These are phyloP conservation scores for Actinopyga echinites DNA, from an alignment of 53 echinoderm and acorn worm genomes.

Conservation along the genomic window DNA sequence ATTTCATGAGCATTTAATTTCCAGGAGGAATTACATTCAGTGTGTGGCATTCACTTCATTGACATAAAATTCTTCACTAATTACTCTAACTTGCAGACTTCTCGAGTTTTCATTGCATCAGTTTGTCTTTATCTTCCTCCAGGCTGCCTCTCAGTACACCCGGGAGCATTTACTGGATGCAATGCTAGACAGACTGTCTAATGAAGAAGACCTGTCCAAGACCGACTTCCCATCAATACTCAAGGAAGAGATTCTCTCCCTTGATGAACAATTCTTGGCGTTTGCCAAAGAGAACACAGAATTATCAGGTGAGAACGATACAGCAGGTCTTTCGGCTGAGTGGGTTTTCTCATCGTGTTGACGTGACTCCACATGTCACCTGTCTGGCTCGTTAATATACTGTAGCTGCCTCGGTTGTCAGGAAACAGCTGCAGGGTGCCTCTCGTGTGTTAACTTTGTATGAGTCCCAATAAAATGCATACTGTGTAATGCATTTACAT, in stretches of 20 bases:
- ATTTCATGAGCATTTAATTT: no score
- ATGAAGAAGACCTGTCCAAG: constrained; percentile 11
- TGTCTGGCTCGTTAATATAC: background rate
- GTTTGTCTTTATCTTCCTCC: background rate
- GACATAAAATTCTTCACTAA: no score
- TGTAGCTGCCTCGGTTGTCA: background rate
- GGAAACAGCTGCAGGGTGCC: background rate
- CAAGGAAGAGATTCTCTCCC: constrained; percentile 55
- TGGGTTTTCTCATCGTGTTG: no score
- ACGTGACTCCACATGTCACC: background rate
- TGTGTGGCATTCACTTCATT: no score
- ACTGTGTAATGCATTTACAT: no score
- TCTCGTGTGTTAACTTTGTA: no score
- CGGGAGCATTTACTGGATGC: constrained; percentile 21
- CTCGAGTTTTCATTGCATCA: no score
- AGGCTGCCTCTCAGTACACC: constrained; percentile 28
- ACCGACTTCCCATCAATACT: constrained; percentile 34
- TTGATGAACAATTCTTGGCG: constrained; percentile 79
- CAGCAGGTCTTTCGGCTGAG: no score
- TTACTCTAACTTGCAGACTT: no score
- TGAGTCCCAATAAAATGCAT: no score
- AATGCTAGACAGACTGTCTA: constrained; percentile 13
- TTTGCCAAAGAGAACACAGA: constrained; percentile 88
- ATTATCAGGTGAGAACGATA: constrained; percentile 68
- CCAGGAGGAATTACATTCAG: no score